phyloP scores from a whole-genome alignment of 64 coral and sea anemone species.

The Trachythela sp. region DNA sequence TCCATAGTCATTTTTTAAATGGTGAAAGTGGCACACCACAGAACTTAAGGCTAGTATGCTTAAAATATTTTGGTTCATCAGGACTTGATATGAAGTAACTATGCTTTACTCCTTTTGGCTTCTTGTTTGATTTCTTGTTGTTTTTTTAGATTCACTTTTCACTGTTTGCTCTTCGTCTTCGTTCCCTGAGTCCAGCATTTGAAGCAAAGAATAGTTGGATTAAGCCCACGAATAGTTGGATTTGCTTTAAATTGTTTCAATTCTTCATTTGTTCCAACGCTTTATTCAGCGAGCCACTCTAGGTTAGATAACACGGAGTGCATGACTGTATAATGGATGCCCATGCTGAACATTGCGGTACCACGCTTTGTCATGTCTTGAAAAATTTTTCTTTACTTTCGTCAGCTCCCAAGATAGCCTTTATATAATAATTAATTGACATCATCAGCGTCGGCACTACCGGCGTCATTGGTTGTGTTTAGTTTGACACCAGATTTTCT shows the following conservation, averaged over 20 bases:
- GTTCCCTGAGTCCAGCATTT: too few species aligned
- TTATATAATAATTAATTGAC: not conserved
- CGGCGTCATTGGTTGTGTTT: not conserved
- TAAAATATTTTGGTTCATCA: too few species aligned
- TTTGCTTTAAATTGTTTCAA: not conserved
- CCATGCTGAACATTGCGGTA: not conserved
- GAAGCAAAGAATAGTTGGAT: too few species aligned
- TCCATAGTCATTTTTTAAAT: too few species aligned
- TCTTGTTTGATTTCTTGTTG: too few species aligned
- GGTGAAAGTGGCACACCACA: too few species aligned
- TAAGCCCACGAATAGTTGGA: not conserved
- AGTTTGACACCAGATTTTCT: not conserved
- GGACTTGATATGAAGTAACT: too few species aligned
- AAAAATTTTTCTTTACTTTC: not conserved
- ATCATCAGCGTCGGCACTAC: not conserved
- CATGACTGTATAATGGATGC: not conserved
- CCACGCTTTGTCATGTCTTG: not conserved
- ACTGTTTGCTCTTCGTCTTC: too few species aligned
- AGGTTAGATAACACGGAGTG: not conserved
- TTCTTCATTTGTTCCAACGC: not conserved
- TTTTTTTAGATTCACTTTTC: too few species aligned
- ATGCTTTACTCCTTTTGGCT: too few species aligned
- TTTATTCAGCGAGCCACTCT: not conserved
- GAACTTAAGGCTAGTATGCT: too few species aligned
- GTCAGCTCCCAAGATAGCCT: not conserved